A percentile compares a stretch with the other conserved stretches of the same genome.
These are phyloP conservation scores for Garra rufa DNA, from an alignment of 2,113 vertebrate species.

Conservation along the genomic window DNA sequence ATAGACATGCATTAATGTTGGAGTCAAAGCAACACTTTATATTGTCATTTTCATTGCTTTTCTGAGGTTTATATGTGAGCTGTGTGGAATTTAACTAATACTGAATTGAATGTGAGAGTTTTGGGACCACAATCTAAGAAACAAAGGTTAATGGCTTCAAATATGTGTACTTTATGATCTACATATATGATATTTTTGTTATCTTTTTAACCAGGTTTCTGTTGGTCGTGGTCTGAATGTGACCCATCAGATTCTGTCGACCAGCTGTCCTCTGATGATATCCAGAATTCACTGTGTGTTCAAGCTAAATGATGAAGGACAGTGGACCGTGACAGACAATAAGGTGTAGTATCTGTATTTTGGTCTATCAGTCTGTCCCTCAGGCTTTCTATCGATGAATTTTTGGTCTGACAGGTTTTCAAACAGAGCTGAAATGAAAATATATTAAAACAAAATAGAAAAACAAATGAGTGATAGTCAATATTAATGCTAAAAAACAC, in stretches of 20 bases:
- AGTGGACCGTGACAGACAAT: slow-evolving; percentile 93
- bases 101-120: background rate
- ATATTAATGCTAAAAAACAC: too few species aligned
- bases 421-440: too few species aligned
- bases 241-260: slow-evolving; percentile 87
- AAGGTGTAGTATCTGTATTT: slow-evolving; percentile 76
- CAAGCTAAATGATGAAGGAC: slow-evolving; percentile 80
- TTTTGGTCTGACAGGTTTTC: too few species aligned
- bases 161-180: background rate
- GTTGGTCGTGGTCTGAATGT: slow-evolving; percentile 88
- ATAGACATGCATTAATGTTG: background rate
- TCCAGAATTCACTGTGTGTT: slow-evolving; percentile 93
- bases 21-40: background rate
- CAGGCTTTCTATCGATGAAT: too few species aligned
- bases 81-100: background rate
- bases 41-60: background rate
- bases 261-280: slow-evolving; percentile 91
- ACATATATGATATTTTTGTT: too few species aligned
- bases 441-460: too few species aligned
- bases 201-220: slow-evolving; percentile 81
- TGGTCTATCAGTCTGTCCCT: background rate
- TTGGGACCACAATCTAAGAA: background rate
- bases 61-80: background rate
- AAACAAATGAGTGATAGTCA: too few species aligned
- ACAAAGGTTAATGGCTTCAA: background rate